These are phyloP conservation scores for Campoletis raptor DNA, from an alignment of 2,888 invertebrate genomes.

Conservation along the genomic window DNA sequence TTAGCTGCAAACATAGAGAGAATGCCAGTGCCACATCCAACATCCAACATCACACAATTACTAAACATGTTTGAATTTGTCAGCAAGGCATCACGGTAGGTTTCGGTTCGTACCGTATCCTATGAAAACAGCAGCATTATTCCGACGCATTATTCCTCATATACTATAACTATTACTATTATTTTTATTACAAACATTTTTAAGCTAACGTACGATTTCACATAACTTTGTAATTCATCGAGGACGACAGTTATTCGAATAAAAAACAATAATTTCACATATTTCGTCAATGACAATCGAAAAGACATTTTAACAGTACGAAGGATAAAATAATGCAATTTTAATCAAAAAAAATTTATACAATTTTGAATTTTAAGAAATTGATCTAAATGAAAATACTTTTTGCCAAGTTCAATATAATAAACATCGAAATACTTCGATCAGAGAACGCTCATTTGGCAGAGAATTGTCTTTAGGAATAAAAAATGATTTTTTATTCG, in stretches of 20 bases:
- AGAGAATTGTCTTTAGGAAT: background rate
- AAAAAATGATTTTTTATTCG: background rate
- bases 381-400: no score
- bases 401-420: no score
- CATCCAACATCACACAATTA: conserved; percentile 95
- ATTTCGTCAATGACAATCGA: background rate
- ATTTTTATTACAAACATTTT: conserved; percentile 36
- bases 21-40: conserved; percentile 99
- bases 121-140: conserved; percentile 78
- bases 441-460: no score
- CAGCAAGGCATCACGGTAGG: conserved; percentile 94
- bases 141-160: conserved; percentile 49
- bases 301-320: no score
- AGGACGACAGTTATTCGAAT: background rate
- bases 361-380: no score
- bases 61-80: conserved; percentile 89
- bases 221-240: background rate
- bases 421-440: no score
- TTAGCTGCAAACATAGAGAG: conserved; percentile 99
- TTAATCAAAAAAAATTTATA: background rate
- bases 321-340: no score
- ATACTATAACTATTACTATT: conserved; percentile 15
- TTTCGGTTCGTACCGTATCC: conserved; percentile 94
- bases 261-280: background rate
- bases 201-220: background rate